Percentiles rank a stretch among this genome's conserved stretches.
phyloP scores from a whole-genome alignment of 2,888 invertebrate genomes.

The Thecocarcelia acutangulata region DNA sequence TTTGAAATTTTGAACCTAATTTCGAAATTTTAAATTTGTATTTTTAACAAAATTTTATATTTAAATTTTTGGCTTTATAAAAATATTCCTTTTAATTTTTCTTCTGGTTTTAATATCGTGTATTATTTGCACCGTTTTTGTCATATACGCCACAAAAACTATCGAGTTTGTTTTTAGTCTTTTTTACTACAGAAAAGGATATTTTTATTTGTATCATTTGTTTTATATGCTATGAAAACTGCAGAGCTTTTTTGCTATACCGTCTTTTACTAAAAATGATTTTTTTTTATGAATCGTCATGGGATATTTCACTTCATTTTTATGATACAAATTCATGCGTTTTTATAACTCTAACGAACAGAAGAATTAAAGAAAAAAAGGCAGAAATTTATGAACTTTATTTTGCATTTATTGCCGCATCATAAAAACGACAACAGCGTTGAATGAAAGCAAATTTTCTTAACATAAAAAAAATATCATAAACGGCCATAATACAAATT shows the following conservation, averaged over 20 bases:
- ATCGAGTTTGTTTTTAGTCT: too few relatives aligned
- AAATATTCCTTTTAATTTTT: too few relatives aligned
- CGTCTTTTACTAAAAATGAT: not conserved
- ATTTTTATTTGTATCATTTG: too few relatives aligned
- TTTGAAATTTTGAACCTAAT: too few relatives aligned
- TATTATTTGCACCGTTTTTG: too few relatives aligned
- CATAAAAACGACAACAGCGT: slow-evolving; percentile 49
- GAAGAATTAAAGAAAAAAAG: slow-evolving; percentile 9
- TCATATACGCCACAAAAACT: too few relatives aligned
- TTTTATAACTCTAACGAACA: slow-evolving; percentile 37
- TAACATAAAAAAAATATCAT: slow-evolving; percentile 21
- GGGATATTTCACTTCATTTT: slow-evolving; percentile 55
- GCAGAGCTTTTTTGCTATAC: not conserved
- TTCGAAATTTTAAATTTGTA: too few relatives aligned
- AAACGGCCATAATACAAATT: slow-evolving; percentile 64
- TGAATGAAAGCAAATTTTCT: slow-evolving; percentile 8
- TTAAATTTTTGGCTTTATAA: too few relatives aligned
- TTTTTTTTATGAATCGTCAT: slow-evolving; percentile 37
- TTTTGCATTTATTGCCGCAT: slow-evolving; percentile 50
- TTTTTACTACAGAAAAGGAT: too few relatives aligned
- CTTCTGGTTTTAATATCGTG: too few relatives aligned
- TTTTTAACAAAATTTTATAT: too few relatives aligned
- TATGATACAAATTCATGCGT: slow-evolving; percentile 46
- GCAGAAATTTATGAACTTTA: slow-evolving; percentile 54
- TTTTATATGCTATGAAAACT: too few relatives aligned